Percentiles rank a stretch among this genome's conserved stretches.
These are phyloP conservation scores for Prionace glauca DNA, from an alignment of 2,797 vertebrate species.

Conservation along the genomic window DNA sequence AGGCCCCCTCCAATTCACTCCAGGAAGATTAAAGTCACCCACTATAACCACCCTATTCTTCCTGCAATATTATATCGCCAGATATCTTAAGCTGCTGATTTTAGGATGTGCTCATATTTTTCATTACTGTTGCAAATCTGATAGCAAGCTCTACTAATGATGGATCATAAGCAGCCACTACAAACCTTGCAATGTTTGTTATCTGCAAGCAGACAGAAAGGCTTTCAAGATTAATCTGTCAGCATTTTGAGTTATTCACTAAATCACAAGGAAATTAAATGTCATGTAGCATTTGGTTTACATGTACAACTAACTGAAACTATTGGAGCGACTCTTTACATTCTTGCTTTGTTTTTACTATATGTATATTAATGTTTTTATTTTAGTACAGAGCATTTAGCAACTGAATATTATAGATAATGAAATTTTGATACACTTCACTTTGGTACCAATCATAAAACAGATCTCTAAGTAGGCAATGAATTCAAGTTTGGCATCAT, in stretches of 20 bases:
- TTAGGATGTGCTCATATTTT: neutral
- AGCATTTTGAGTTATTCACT: conserved; percentile 22
- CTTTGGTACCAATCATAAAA: neutral
- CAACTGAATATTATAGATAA: neutral
- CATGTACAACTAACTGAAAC: neutral
- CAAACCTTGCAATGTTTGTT: neutral
- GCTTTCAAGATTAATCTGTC: conserved; percentile 28
- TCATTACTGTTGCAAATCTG: neutral
- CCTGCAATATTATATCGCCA: neutral
- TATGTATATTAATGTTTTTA: too few relatives aligned
- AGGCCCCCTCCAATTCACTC: too few relatives aligned
- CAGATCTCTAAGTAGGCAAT: neutral
- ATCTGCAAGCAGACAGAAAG: neutral
- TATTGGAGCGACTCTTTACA: neutral
- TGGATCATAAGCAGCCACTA: neutral
- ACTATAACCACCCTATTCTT: too few relatives aligned
- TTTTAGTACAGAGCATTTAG: neutral
- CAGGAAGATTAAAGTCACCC: too few relatives aligned
- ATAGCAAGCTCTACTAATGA: neutral
- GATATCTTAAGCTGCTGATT: neutral
- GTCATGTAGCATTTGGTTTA: neutral
- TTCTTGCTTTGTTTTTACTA: neutral
- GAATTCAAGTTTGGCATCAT: neutral
- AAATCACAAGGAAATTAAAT: conserved; percentile 35
- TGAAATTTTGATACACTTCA: neutral